Base-by-base conservation (phyloP, 1,140 invertebrate species). In the Phortica variegata region DNA sequence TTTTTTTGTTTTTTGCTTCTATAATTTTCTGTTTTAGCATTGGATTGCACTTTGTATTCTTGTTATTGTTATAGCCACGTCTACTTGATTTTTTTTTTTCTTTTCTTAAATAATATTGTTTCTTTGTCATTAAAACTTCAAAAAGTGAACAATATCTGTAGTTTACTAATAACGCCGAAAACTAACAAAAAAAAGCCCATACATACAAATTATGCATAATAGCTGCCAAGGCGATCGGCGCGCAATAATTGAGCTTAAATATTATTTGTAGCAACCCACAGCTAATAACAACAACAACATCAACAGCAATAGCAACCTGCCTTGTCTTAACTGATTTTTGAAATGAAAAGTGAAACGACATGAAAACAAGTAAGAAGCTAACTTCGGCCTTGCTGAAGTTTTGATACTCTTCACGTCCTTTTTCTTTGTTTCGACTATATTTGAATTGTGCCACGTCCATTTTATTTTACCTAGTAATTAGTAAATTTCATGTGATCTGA, bases 181-280 rank as follows among this genome's bases (percentile, higher is more conserved):
- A n/a, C 37, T 37, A 39, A 60, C 49, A 47, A 33, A 26, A 37
- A 45, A 31, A 7, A 12, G 29, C 20, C 26, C 15, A 34, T 10
- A 26, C 10, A 17, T 19, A 29, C 18, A 19, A 21, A 60, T 65
- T 63, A 60, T 39, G 54, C 48, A 53, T 57, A 57, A 57, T 57
- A 56, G 60, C 56, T 59, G 47, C 47, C 56, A 63, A 60, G 56
- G 58, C 59, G 13, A 34, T n/a, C 4, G 5, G 7, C 33, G 4
- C 16, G 33, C 33, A 34, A 7, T 34, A 12, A 29, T 29, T 29
- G 12, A 29, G 12, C 26, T 7, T 52, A 43, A 57, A 57, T 47
- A 57, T 40, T 29, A 12, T 7, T 29, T 29, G 10, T 32, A 43
- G 36, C 37, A 66, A 44, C 45, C 43, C 18, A 41, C 43, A 13